These are phyloP conservation scores for Mesorhabditis belari DNA, from an alignment of 2,888 invertebrate species.

Conservation along the genomic window DNA sequence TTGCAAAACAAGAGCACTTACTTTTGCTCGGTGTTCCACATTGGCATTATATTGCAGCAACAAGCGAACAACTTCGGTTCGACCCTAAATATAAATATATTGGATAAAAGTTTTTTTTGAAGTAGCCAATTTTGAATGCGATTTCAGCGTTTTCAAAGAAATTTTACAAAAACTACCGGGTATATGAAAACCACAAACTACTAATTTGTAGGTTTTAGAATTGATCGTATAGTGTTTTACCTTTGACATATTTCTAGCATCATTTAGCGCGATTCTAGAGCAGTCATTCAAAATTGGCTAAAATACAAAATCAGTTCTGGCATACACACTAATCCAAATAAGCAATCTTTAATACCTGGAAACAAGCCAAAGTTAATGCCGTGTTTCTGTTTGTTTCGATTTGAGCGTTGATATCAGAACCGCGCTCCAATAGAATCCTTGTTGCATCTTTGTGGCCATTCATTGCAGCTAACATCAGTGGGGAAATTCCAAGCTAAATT, in stretches of 20 bases:
- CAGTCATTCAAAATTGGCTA: no score
- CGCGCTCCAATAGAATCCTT: slow-evolving; percentile 81
- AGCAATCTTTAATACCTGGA: slow-evolving; percentile 19
- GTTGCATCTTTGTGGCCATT: slow-evolving; percentile 94
- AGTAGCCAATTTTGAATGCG: no score
- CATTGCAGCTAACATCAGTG: slow-evolving; percentile 98
- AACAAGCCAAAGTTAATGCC: slow-evolving; percentile 80
- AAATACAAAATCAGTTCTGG: not conserved
- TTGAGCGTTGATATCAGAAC: slow-evolving; percentile 92
- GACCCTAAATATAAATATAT: no score
- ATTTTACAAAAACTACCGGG: no score
- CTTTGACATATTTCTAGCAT: no score
- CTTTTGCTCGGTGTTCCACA: slow-evolving; percentile 95
- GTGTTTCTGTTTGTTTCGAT: slow-evolving; percentile 97
- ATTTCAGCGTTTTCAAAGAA: no score
- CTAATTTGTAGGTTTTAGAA: no score
- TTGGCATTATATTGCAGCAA: slow-evolving; percentile 92
- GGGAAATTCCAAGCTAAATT: slow-evolving; percentile 86
- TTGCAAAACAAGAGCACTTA: slow-evolving; percentile 44
- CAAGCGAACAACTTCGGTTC: slow-evolving; percentile 93
- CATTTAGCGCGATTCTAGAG: no score
- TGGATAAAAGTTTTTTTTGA: no score
- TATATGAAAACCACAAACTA: no score
- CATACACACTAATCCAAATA: not conserved
- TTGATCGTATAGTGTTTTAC: no score